Conservation (phyloP, 2,888 invertebrate genomes). For the Harpalus rufipes region DNA sequence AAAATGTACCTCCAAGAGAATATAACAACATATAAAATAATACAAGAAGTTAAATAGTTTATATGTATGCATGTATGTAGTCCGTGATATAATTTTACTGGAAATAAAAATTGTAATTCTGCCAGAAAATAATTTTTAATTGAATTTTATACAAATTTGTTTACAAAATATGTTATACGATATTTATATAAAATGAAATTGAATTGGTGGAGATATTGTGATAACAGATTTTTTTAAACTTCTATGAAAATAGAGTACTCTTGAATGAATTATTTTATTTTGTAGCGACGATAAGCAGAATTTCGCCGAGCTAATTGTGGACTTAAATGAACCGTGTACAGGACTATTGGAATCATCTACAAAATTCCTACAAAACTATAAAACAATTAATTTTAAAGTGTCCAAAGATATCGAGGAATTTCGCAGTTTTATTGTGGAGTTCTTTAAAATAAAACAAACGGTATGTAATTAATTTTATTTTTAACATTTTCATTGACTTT, state of each 20-base stretch:
- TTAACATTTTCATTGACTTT: background rate
- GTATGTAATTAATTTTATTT: constrained; percentile 5
- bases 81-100: too few relatives aligned
- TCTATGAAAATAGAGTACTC: too few relatives aligned
- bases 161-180: background rate
- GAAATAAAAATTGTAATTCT: too few relatives aligned
- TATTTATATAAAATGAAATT: background rate
- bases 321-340: background rate
- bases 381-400: background rate
- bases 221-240: background rate
- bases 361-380: background rate
- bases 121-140: too few relatives aligned
- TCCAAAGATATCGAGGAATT: background rate
- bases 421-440: background rate
- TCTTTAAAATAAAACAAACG: background rate
- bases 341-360: background rate
- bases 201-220: background rate
- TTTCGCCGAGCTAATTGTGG: background rate
- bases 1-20: too few relatives aligned
- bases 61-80: too few relatives aligned
- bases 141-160: background rate
- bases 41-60: too few relatives aligned
- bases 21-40: too few relatives aligned
- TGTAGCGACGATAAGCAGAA: background rate
- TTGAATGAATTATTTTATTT: background rate